phyloP scores from a whole-genome alignment of 2,888 invertebrate species.

The Corythucha ciliata region DNA sequence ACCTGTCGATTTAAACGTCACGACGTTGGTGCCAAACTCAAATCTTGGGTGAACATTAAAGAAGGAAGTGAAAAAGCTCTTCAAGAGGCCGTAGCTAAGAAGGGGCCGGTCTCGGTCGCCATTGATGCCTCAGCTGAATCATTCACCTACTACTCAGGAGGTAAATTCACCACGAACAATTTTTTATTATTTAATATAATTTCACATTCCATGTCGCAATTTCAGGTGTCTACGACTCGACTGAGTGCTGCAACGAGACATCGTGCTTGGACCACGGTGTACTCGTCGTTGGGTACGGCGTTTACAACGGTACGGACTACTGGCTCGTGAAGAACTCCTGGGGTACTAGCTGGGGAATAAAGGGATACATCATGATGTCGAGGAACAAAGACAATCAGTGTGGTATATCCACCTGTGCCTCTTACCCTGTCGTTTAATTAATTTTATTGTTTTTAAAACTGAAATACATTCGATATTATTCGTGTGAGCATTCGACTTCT shows the following conservation, averaged over 20 bases:
- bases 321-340: conserved; percentile 86
- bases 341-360: conserved; percentile 70
- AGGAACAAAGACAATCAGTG: conserved; percentile 76
- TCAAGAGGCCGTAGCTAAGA: conserved; percentile 64
- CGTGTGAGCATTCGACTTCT: too few relatives aligned
- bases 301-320: conserved; percentile 53
- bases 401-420: conserved; percentile 72
- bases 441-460: too few relatives aligned
- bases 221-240: conserved; percentile 64
- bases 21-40: conserved; percentile 65
- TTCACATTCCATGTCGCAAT: too few relatives aligned
- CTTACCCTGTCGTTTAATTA: conserved; percentile 78
- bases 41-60: conserved; percentile 67
- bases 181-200: too few relatives aligned
- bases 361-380: conserved; percentile 81
- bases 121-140: conserved; percentile 78
- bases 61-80: conserved; percentile 61
- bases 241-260: conserved; percentile 58
- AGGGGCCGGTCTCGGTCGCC: conserved; percentile 77
- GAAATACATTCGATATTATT: too few relatives aligned
- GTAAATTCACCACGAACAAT: too few relatives aligned
- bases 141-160: conserved; percentile 70
- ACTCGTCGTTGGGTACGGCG: conserved; percentile 72
- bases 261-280: conserved; percentile 80
- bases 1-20: conserved; percentile 51